Evolutionary conservation across 2,888 invertebrate species (phyloP), one percentile per base, ranked within the genome.

Genomic region (Carabus problematicus): DNA sequence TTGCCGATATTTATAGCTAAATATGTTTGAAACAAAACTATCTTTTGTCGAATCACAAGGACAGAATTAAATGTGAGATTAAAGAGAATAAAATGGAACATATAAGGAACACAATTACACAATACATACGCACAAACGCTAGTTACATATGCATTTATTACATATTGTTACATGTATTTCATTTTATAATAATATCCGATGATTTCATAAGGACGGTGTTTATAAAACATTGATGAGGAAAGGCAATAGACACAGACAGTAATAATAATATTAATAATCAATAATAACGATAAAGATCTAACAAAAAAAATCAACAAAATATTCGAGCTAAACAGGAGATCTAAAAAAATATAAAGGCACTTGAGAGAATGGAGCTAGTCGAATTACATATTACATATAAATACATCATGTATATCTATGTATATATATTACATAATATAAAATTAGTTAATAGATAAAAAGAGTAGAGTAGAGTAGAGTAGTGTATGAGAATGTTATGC

Each of bases 291-390:
- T 29, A 29, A 29, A 29, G 29, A 29, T 29, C 29, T 29, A 29
- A 29, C 29, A 29, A 66, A 67, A n/a, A 61, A 62, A 62, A 62
- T 58, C 41, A 68, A 68, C 68, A 61, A 62, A 61, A 16, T 14
- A 61, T 67, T 68, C 52, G 59, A 66, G 58, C 52, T 67, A 56
- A 14, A 56, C 11, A 69, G 62, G 62, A 69, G 62, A 55, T 69
- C 45, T 69, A 69, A 69, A 62, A 61, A 62, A 69, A 69, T 69
- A 69, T 61, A 69, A 69, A 69, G 69, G 69, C 69, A 69, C 69
- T 69, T 69, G 55, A 61, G 61, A 56, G 56, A 62, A 60, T 67
- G 42, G 59, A 56, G 54, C 59, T 67, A 59, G 52, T 45, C 29
- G 29, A 29, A 29, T n/a, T n/a, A n/a, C n/a, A n/a, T n/a, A n/a